These are phyloP conservation scores for Alcedo atthis DNA, from an alignment of 2,797 vertebrate species.

Conservation along the genomic window DNA sequence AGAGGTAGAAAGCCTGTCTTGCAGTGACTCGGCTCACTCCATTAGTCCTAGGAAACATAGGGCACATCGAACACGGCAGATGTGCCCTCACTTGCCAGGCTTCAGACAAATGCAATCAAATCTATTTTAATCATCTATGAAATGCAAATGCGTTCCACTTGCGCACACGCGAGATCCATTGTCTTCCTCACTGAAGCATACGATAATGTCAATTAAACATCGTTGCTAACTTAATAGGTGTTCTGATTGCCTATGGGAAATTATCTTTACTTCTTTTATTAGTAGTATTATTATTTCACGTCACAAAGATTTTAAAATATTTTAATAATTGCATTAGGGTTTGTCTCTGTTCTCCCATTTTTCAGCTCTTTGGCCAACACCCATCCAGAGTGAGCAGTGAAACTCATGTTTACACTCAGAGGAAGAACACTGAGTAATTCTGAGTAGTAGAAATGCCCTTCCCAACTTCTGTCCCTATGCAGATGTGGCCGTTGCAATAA, in stretches of 20 bases:
- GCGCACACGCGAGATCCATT: slow-evolving; percentile 63
- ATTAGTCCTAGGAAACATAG: slow-evolving; percentile 63
- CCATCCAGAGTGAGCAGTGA: not conserved
- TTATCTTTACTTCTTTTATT: slow-evolving; percentile 45
- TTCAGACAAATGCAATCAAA: slow-evolving; percentile 77
- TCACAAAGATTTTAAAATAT: not conserved
- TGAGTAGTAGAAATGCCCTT: not conserved
- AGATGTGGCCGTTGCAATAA: slow-evolving; percentile 20
- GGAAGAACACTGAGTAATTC: not conserved
- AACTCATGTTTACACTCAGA: not conserved
- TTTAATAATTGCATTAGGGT: slow-evolving; percentile 1
- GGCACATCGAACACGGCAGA: slow-evolving; percentile 57
- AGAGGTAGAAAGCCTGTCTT: slow-evolving; percentile 44
- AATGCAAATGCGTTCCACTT: slow-evolving; percentile 83
- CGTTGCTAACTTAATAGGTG: slow-evolving; percentile 70
- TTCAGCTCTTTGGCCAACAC: not conserved
- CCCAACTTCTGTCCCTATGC: not conserved
- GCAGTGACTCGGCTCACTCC: slow-evolving; percentile 28
- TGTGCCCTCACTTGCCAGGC: slow-evolving; percentile 69
- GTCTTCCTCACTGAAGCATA: slow-evolving; percentile 71
- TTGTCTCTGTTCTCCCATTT: not conserved
- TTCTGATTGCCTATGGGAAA: slow-evolving; percentile 71
- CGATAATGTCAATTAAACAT: slow-evolving; percentile 75
- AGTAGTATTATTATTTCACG: not conserved
- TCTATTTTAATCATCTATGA: slow-evolving; percentile 81